Evolutionary conservation across 2,797 vertebrate genomes (phyloP), one percentile per base, ranked within the genome.

Genomic region (Eulemur coronatus): DNA sequence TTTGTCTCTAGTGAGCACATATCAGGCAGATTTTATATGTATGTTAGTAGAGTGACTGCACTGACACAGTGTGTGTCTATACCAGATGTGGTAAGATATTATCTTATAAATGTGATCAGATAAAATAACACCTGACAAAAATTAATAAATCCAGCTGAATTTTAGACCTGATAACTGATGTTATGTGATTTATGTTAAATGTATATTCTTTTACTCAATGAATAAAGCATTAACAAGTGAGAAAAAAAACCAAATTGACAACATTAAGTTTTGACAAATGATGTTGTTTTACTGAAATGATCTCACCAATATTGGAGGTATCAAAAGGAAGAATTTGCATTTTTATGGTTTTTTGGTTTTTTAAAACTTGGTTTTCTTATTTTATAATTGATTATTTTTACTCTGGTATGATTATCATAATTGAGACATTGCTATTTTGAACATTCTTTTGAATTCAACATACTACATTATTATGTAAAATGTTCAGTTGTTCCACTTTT

Each of bases 191-290:
- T 98, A 98, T 98, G 98, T 98, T 98, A 99, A 99, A 99, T 99
- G 99, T 99, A 99, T 99, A 99, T 99, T 99, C 98, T 99, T 99
- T 99, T 99, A 99, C 99, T 99, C 98, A 98, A 99, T 98, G 98
- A 99, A 99, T 99, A 99, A 99, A 99, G 98, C 98, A 99, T 99
- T 98, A 98, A 99, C 99, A 98, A 98, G 89, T 95, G 95, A 96
- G 30, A 84, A 75, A 75, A 80, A 41, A 24, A 50, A 92, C 12
- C 20, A 57, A 79, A 38, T 33, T 76, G 28, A 35, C 14, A 81
- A 41, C 26, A 69, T 11, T 46, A 63, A 24, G 8, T 46, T 91
- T 75, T 78, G 8, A 55, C 7, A 50, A 89, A 75, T 43, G 12
- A 35, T 22, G 15, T 14, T 82, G 1, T 52, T 50, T 70, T 86